These are phyloP conservation scores for Cariama cristata DNA, from an alignment of 2,113 vertebrate species.

Conservation along the genomic window DNA sequence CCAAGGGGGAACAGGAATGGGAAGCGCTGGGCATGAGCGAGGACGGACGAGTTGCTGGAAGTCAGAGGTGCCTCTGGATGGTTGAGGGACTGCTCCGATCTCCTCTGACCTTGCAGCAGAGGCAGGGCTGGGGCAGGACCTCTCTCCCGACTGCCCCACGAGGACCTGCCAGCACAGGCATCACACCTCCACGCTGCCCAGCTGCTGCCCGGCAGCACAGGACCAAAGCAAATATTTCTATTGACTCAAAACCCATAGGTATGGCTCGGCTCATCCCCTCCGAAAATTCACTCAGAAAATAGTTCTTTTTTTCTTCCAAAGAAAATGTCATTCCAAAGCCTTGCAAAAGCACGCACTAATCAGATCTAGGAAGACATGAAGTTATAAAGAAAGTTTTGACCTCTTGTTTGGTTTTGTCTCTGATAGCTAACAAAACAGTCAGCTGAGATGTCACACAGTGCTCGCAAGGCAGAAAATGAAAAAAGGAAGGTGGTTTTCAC, in stretches of 20 bases:
- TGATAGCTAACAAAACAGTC: not conserved
- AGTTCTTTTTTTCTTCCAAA: not conserved
- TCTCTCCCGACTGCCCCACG: fast-evolving
- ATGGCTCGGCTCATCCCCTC: not conserved
- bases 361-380: not conserved
- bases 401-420: not conserved
- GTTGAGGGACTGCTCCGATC: not conserved
- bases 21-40: not conserved
- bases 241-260: not conserved
- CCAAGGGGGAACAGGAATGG: not conserved
- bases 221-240: not conserved
- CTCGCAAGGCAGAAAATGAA: not conserved
- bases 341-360: not conserved
- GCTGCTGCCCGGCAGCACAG: fast-evolving
- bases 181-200: not conserved
- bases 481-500: not conserved
- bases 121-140: not conserved
- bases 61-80: not conserved
- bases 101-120: not conserved
- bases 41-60: not conserved
- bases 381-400: not conserved
- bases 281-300: not conserved
- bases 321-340: not conserved
- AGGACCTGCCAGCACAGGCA: not conserved
- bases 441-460: not conserved